A percentile compares a stretch with the other conserved stretches of the same genome.
Evolutionary conservation across 2,888 invertebrate species (phyloP).

Genomic region (Dynastes tityus): DNA sequence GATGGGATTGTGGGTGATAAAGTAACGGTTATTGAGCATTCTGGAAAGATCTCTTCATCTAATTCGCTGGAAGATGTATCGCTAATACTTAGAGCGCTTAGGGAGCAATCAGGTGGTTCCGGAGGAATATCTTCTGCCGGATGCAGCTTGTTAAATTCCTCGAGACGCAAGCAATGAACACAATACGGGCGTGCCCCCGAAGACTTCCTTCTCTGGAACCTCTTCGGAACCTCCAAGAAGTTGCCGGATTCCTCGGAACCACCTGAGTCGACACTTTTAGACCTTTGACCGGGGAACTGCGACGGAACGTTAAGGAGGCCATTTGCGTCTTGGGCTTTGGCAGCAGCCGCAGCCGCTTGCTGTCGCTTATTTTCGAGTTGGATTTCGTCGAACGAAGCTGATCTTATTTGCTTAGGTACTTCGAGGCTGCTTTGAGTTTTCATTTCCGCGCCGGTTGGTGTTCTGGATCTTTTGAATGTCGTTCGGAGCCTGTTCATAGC

Average conservation of each 20-base stretch:
- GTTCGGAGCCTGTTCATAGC: slow-evolving; percentile 86
- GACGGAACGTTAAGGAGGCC: slow-evolving; percentile 77
- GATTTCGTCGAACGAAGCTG: slow-evolving; percentile 93
- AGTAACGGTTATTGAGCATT: slow-evolving; percentile 78
- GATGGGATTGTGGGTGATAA: slow-evolving; percentile 75
- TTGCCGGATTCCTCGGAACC: slow-evolving; percentile 80
- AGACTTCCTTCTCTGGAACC: slow-evolving; percentile 78
- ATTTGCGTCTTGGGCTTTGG: slow-evolving; percentile 43
- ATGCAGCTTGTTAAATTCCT: slow-evolving; percentile 79
- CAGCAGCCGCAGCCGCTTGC: slow-evolving; percentile 73
- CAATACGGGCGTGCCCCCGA: slow-evolving; percentile 81
- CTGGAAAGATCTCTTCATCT: slow-evolving; percentile 68
- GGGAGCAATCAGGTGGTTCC: slow-evolving; percentile 59
- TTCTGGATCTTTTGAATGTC: slow-evolving; percentile 90
- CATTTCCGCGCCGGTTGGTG: slow-evolving; percentile 92
- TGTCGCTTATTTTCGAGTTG: slow-evolving; percentile 84
- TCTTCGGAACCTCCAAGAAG: slow-evolving; percentile 71
- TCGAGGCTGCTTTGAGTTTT: slow-evolving; percentile 93
- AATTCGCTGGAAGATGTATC: slow-evolving; percentile 72
- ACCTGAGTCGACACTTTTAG: slow-evolving; percentile 87
- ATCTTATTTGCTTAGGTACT: slow-evolving; percentile 91
- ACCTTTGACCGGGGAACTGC: slow-evolving; percentile 79
- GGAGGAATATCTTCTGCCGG: slow-evolving; percentile 70
- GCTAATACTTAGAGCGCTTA: slow-evolving; percentile 71
- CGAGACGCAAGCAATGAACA: slow-evolving; percentile 84